These are phyloP conservation scores for Habrosyne pyritoides DNA, from an alignment of 2,888 invertebrate genomes.

Conservation along the genomic window DNA sequence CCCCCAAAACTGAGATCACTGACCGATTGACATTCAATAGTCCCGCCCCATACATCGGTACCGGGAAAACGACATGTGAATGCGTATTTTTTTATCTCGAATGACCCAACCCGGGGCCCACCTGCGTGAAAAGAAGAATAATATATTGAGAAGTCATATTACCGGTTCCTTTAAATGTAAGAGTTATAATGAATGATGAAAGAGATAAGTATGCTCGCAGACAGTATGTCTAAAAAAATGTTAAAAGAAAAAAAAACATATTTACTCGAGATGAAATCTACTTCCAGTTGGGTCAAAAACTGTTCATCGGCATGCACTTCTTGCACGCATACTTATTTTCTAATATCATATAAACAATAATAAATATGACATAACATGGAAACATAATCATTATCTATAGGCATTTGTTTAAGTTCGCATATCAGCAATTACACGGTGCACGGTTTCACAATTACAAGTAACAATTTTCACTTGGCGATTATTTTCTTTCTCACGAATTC, in stretches of 20 bases:
- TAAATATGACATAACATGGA: no score
- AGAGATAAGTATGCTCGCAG: neutral
- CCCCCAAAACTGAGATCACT: slow-evolving; percentile 78
- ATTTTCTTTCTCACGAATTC: slow-evolving; percentile 4
- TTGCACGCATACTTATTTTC: neutral
- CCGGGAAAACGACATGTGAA: slow-evolving; percentile 22
- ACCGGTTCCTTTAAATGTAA: slow-evolving; percentile 8
- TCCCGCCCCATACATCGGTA: slow-evolving; percentile 45
- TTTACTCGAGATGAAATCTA: neutral
- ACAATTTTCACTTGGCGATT: neutral
- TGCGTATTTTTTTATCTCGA: slow-evolving; percentile 25
- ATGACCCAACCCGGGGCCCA: slow-evolving; percentile 21
- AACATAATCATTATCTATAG: neutral
- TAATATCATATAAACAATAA: neutral
- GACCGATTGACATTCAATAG: slow-evolving; percentile 79
- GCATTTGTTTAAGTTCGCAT: neutral
- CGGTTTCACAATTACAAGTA: neutral
- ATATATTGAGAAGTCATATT: neutral
- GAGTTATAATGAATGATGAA: neutral
- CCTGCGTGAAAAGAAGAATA: slow-evolving; percentile 26
- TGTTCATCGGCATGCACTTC: no score
- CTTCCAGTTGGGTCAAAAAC: no score
- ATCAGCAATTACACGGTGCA: neutral
- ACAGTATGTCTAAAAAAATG: neutral
- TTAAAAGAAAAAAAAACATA: neutral